Base-by-base conservation (phyloP, 2,113 vertebrate species). In the Cichladusa arquata region DNA sequence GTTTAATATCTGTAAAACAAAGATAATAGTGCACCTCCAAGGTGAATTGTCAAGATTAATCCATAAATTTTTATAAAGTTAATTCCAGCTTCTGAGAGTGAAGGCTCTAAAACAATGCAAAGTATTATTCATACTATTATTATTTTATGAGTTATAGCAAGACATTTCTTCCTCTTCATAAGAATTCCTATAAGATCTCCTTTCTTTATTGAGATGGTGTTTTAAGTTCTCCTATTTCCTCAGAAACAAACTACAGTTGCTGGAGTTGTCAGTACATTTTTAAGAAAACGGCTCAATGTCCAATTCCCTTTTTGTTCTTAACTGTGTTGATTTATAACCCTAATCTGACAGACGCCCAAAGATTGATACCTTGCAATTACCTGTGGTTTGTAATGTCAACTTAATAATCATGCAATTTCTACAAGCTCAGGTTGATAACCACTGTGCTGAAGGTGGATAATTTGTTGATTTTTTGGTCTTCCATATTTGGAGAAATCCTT, bases 131-230 rank as follows among this genome's bases (percentile, higher is more conserved):
- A 88, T 84, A 79, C 64, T 71, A 56, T 81, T 93, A 90, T 86
- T 88, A 83, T 97, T 97, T 94, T 91, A 94, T 95, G 92, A 96
- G 80, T 96, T 94, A 92, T 85, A 45, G 72, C 25, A 71, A 93
- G 88, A 69, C 3, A 1, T 91, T 95, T 88, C 78, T 91, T 93
- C 44, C 15, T 91, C 51, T 95, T 92, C 53, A 33, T 84, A 64
- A 92, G 65, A 93, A 91, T 93, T 95, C 83, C 91, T 89, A 60
- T 87, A 91, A 87, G 86, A 79, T 92, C 77, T 65, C 44, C 11
- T 94, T 87, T 89, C 69, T 79, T 72, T 84, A 53, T 76, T 17
- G 72, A 86, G 47, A 51, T 1, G 2, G 72, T 76, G 36, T 72
- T 92, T 88, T 78, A 78, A 62, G 45, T 83, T 92, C 71, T 80